Conservation (phyloP, 2,113 vertebrate species). For the Mesitornis unicolor region DNA sequence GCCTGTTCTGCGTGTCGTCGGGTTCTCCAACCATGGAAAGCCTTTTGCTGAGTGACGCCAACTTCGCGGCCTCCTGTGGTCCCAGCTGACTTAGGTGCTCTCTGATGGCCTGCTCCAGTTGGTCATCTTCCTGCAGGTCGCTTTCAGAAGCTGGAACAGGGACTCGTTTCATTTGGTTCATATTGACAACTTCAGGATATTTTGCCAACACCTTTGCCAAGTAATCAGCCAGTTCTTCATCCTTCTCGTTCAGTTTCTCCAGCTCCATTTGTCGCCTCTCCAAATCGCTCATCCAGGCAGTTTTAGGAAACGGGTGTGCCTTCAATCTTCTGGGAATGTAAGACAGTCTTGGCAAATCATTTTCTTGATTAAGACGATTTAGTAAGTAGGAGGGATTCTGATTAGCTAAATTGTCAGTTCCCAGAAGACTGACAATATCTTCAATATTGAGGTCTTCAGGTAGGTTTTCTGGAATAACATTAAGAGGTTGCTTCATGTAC, state of each 20-base stretch:
- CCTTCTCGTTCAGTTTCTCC: slow-evolving; percentile 78
- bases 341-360: slow-evolving; percentile 68
- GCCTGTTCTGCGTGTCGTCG: slow-evolving; percentile 63
- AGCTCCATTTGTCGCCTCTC: slow-evolving; percentile 74
- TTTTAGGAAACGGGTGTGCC: slow-evolving; percentile 67
- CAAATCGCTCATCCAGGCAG: slow-evolving; percentile 67
- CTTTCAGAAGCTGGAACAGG: slow-evolving; percentile 65
- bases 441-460: slow-evolving; percentile 82
- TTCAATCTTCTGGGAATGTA: slow-evolving; percentile 67
- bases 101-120: slow-evolving; percentile 77
- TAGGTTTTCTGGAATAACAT: slow-evolving; percentile 69
- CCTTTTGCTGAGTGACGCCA: slow-evolving; percentile 72
- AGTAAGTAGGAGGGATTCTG: slow-evolving; percentile 75
- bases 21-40: slow-evolving; percentile 54
- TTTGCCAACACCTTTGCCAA: slow-evolving; percentile 82
- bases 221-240: slow-evolving; percentile 85
- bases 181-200: slow-evolving; percentile 78
- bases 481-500: slow-evolving; percentile 69
- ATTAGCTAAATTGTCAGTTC: slow-evolving; percentile 72
- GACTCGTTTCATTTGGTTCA: slow-evolving; percentile 72
- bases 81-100: slow-evolving; percentile 80
- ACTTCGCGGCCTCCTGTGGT: slow-evolving; percentile 71
- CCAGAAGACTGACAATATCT: slow-evolving; percentile 87
- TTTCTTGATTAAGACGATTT: slow-evolving; percentile 77
- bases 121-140: slow-evolving; percentile 65